These are phyloP conservation scores for Cosmia pyralina DNA, from an alignment of 2,888 invertebrate genomes.

Conservation along the genomic window DNA sequence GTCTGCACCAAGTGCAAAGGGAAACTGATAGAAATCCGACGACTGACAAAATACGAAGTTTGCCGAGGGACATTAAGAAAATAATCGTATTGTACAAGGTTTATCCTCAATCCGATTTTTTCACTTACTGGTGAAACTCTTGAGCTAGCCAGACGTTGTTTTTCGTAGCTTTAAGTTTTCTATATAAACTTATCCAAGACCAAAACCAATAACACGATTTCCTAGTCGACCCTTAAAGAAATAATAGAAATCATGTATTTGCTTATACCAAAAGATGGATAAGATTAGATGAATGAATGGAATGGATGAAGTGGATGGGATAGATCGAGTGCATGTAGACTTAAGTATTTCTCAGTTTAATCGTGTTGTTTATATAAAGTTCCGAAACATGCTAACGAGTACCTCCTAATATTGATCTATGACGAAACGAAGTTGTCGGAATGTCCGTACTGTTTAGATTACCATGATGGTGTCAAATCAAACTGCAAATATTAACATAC, in stretches of 20 bases:
- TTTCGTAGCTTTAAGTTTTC: no score
- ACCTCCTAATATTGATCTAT: slow-evolving; percentile 36
- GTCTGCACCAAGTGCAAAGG: no score
- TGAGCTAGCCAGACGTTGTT: no score
- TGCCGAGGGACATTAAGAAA: no score
- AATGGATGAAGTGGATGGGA: not conserved
- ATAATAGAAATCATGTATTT: not conserved
- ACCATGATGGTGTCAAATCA: slow-evolving; percentile 34
- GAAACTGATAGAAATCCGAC: no score
- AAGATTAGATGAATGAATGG: not conserved
- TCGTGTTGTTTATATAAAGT: slow-evolving; percentile 13
- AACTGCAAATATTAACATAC: slow-evolving; percentile 38
- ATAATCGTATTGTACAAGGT: no score
- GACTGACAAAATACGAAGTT: no score
- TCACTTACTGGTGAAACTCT: no score
- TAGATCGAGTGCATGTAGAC: not conserved
- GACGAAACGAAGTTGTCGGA: slow-evolving; percentile 28
- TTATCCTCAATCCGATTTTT: no score
- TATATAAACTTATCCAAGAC: no score
- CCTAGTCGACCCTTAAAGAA: not conserved
- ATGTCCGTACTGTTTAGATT: slow-evolving; percentile 35
- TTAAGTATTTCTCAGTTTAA: slow-evolving; percentile 3
- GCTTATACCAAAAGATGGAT: not conserved
- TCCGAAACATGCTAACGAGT: slow-evolving; percentile 29
- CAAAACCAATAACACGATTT: no score